These are phyloP conservation scores for Melopsittacus undulatus DNA, from an alignment of 2,797 vertebrate genomes.

Conservation along the genomic window DNA sequence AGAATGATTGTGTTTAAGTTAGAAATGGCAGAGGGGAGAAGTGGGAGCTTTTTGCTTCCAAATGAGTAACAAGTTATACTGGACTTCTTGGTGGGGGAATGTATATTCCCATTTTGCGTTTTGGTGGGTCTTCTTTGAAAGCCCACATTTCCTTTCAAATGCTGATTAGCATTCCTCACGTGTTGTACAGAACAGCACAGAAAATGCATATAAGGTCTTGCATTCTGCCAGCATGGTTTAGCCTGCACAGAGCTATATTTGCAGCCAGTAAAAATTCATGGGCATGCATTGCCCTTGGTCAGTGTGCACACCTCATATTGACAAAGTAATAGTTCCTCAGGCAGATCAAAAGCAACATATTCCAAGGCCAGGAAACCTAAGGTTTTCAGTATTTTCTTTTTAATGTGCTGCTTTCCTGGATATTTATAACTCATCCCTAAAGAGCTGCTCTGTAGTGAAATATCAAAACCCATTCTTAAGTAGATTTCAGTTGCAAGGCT, in stretches of 20 bases:
- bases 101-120: slow-evolving; percentile 11
- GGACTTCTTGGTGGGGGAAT: not conserved
- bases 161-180: slow-evolving; percentile 57
- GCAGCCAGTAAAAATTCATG: slow-evolving; percentile 41
- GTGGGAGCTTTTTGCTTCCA: not conserved
- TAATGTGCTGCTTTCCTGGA: not conserved
- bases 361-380: slow-evolving; percentile 20
- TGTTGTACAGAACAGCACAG: slow-evolving; percentile 2
- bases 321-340: slow-evolving; percentile 23
- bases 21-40: not conserved
- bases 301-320: not conserved
- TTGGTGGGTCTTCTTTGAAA: slow-evolving; percentile 33
- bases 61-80: not conserved
- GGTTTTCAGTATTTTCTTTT: slow-evolving; percentile 31
- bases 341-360: slow-evolving; percentile 47
- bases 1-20: not conserved
- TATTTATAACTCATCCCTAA: slow-evolving; percentile 38
- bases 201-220: slow-evolving; percentile 44
- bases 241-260: not conserved
- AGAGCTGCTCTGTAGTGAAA: slow-evolving; percentile 13
- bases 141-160: slow-evolving; percentile 4
- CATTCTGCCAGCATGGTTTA: slow-evolving; percentile 16
- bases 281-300: slow-evolving; percentile 34
- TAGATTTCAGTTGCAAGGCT: not conserved
- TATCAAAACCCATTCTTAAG: slow-evolving; percentile 28